Base-by-base conservation (phyloP, 2,797 vertebrate genomes). In the Cirrhinus mrigala region DNA sequence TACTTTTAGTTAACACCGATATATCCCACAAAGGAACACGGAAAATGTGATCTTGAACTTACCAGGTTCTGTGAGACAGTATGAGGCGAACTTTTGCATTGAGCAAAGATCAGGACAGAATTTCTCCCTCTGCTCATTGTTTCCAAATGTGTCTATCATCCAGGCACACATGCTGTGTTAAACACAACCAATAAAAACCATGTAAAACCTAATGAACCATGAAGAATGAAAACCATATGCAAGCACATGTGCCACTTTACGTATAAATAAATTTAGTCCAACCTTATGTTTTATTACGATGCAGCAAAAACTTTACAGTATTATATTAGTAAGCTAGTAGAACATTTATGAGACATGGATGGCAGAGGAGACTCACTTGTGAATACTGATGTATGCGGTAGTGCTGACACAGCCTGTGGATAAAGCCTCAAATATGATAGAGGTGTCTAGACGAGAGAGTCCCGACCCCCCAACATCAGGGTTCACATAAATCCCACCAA, bases 1-100 rank as follows among this genome's bases (percentile, higher is more conserved):
- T 8, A 22, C 7, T 56, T 20, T 56, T 6, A 22, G 54, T n/a
- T 58, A 58, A 58, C 75, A 44, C 22, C 11, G 8, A 44, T 60
- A 24, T 16, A 4, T 37, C 54, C 74, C 52, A 24, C 14, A 77
- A 56, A 58, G 3, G 3, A 76, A n/a, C 14, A 48, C 37, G 15
- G 29, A 22, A 27, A 20, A 22, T 29, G 16, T 11, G 4, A 46
- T 46, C 5, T 4, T 58, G 18, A 70, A 88, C 96, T 90, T 90
- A 98, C 98, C 98, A 93, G 98, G 98, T 90, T 99, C 98, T 7
- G 98, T 99, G 87, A 99, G 96, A 94, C 98, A 99, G 90, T 99
- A 99, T 56, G 98, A 98, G 48, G 97, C 97, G 87, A 99, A 96
- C 88, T 94, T 99, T 27, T 99, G 96, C 98, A 99, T 99, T 16